A percentile compares a stretch with the other conserved stretches of the same genome.
phyloP scores from a whole-genome alignment of 2,888 invertebrate species.

The Bombylius discolor region DNA sequence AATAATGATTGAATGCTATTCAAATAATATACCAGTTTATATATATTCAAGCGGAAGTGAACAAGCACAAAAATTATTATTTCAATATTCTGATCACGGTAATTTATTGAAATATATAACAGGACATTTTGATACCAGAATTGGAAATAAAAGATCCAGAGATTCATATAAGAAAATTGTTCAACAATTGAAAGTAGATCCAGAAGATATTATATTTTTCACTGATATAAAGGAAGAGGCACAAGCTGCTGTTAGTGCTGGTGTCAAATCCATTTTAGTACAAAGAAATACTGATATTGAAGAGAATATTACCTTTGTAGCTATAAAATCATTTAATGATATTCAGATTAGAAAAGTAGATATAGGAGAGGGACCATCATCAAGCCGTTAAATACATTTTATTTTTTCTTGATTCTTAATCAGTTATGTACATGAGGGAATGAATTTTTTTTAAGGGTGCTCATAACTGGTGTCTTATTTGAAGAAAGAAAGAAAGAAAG shows the following conservation, averaged over 20 bases:
- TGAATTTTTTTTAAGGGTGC: too few species aligned
- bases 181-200: slow-evolving; percentile 44
- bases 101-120: slow-evolving; percentile 59
- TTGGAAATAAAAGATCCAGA: slow-evolving; percentile 67
- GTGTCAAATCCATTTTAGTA: slow-evolving; percentile 54
- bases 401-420: too few species aligned
- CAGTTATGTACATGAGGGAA: too few species aligned
- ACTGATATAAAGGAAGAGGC: slow-evolving; percentile 80
- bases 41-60: slow-evolving; percentile 89
- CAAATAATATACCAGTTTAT: slow-evolving; percentile 46
- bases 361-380: too few species aligned
- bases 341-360: too few species aligned
- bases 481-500: too few species aligned
- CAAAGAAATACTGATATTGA: slow-evolving; percentile 36
- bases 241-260: slow-evolving; percentile 63
- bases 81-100: slow-evolving; percentile 61
- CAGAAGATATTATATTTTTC: slow-evolving; percentile 55
- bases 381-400: too few species aligned
- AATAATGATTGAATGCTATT: too few species aligned
- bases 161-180: slow-evolving; percentile 69
- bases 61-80: slow-evolving; percentile 78
- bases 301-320: too few species aligned
- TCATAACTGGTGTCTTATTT: too few species aligned
- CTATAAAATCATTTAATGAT: too few species aligned
- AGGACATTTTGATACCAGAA: slow-evolving; percentile 75